Base-by-base conservation (phyloP, 2,113 vertebrate species). In the Cygnus atratus region DNA sequence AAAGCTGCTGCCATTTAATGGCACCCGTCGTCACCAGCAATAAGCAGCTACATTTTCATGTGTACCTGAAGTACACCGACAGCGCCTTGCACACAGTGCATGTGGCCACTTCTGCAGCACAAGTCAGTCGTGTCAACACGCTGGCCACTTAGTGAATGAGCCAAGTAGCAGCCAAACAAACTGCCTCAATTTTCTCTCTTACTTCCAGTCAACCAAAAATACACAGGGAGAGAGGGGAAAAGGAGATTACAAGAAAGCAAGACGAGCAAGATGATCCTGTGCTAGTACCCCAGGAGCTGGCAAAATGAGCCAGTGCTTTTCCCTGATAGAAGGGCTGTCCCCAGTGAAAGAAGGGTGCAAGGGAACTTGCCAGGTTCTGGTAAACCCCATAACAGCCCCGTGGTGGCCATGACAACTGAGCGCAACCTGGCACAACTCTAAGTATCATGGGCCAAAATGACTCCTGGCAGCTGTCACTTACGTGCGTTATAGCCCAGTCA, bases 341-440 rank as follows among this genome's bases (percentile, higher is more conserved):
- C 41, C 46, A 22, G 61, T 50, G 80, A 92, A 55, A 10, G 37
- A 46, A 84, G 46, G 37, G 65, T 70, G 19, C n/a, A 58, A 54
- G 21, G 31, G 39, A 87, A 46, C 33, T 22, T 48, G 39, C 12
- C 18, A 22, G 24, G 31, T 39, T 26, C 76, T 54, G 33, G 28
- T 55, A 74, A 82, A 58, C 17, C 33, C 75, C 4, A 0, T 3
- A 57, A 26, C 3, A 79, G 61, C 58, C 65, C 33, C 22, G 11
- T 11, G 19, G 39, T 26, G 55, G 33, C 62, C 20, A 0, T 3
- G 29, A 12, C 0, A 24, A 21, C 6, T 2, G 9, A 44, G 20
- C 2, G 57, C 75, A 89, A 9, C 66, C 57, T 65, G 48, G 52
- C 20, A 15, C 44, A 59, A 59, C 63, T 37, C 0, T 5, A 44